Evolutionary conservation across 2,113 vertebrate genomes (phyloP).

Genomic region (Lampris incognitus): DNA sequence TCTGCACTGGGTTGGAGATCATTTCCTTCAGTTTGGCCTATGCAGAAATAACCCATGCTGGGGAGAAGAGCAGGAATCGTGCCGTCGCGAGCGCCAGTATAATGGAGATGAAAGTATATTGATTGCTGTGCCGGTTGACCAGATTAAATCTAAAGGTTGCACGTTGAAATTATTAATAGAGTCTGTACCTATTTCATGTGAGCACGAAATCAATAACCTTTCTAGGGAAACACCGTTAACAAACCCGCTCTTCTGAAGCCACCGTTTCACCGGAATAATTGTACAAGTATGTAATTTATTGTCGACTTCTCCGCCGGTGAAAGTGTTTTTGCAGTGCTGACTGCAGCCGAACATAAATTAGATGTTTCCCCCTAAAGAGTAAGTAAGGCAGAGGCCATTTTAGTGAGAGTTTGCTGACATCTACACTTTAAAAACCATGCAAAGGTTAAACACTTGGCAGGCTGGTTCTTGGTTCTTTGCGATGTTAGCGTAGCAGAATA

Average conservation of each 20-base stretch:
- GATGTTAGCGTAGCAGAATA: no score
- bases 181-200: slow-evolving; percentile 66
- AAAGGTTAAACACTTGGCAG: no score
- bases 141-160: slow-evolving; percentile 60
- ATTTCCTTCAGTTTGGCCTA: slow-evolving; percentile 35
- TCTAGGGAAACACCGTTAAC: slow-evolving; percentile 57
- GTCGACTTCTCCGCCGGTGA: slow-evolving; percentile 22
- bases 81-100: slow-evolving; percentile 22
- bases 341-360: slow-evolving; percentile 23
- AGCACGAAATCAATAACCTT: slow-evolving; percentile 73
- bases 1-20: slow-evolving; percentile 16
- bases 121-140: slow-evolving; percentile 59
- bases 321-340: slow-evolving; percentile 24
- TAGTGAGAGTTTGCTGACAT: no score
- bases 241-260: slow-evolving; percentile 60
- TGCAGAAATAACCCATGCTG: slow-evolving; percentile 37
- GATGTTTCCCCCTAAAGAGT: neutral
- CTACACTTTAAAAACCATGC: no score
- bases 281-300: slow-evolving; percentile 26
- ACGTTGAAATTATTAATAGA: slow-evolving; percentile 58
- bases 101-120: slow-evolving; percentile 63
- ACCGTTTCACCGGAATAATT: slow-evolving; percentile 32
- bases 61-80: slow-evolving; percentile 49
- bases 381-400: no score
- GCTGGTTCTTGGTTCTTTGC: no score